Evolutionary conservation across 2,888 invertebrate genomes (phyloP), one percentile per base, ranked within the genome.

Genomic region (Idaea aversata): DNA sequence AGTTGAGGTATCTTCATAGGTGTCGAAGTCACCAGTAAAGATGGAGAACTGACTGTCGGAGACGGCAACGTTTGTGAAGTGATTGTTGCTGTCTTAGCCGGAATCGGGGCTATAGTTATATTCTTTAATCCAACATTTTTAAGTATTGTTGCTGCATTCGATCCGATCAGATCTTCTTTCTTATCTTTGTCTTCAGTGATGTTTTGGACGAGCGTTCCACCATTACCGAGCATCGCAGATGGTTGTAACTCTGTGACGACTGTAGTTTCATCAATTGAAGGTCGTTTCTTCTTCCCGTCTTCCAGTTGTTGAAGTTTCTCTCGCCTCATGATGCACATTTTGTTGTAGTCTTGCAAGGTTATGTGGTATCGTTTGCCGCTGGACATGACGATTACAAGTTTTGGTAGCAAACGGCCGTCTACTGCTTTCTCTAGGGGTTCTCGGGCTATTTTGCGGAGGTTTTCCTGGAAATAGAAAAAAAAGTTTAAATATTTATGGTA

Each of bases 321-420:
- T 0, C 95, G 90, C 5, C 96, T 93, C 83, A 96, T 94, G 65
- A 95, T 93, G 83, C 96, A 96, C 96, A 96, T 96, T 72, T 96
- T 96, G 85, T 96, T 96, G 86, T 96, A 96, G 78, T 97, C 97
- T 63, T 95, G 95, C 57, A 97, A 93, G 4, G 96, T 96, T 75
- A 97, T 95, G 82, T 96, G 96, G 85, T 95, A 96, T 0, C 96
- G 95, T 78, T 95, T 95, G n/a, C 96, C 96, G 0, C 96, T 95
- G 0, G 96, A 95, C 80, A 96, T 95, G 0, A 96, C 96, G 77
- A 96, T 95, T n/a, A 96, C 95, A 34, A 96, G 88, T 66, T 95
- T 95, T 4, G 95, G 95, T 71, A 95, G 84, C 59, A 91, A 90
- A 63, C 94, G 93, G 0, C 94, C 95, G 78, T 94, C 95, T 1